Evolutionary conservation across 92 coral and sea anemone species (phyloP).

Genomic region (Siderastrea siderea): DNA sequence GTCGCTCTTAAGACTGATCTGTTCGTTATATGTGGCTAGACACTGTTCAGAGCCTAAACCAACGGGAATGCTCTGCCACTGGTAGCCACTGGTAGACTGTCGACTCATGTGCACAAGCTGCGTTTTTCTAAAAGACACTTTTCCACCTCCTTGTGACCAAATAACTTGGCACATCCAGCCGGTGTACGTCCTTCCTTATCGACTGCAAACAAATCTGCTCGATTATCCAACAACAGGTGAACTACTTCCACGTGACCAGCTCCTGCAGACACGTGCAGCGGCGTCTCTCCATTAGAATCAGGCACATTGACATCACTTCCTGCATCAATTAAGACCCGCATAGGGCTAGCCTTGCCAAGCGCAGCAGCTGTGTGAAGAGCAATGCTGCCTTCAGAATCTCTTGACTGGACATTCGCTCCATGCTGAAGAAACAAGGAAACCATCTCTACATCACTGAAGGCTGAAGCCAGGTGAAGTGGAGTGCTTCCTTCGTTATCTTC

Average conservation of each 20-base stretch:
- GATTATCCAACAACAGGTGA: conserved; percentile 27
- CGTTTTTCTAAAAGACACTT: not conserved
- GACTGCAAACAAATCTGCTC: conserved; percentile 5
- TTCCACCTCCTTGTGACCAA: conserved; percentile 9
- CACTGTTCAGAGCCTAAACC: too few species aligned
- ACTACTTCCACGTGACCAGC: conserved; percentile 30
- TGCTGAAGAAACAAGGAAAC: conserved; percentile 8
- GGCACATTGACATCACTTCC: conserved; percentile 34
- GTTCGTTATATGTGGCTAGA: too few species aligned
- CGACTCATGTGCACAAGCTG: not conserved
- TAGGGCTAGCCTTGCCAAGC: conserved; percentile 7
- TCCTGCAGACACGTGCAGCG: conserved; percentile 43
- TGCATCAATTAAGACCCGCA: conserved; percentile 7
- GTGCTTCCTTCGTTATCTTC: conserved; percentile 47
- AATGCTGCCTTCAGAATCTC: conserved; percentile 34
- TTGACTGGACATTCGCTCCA: conserved; percentile 10
- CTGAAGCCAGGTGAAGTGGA: conserved; percentile 43
- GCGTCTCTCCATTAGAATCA: conserved; percentile 15
- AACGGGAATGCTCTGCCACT: too few species aligned
- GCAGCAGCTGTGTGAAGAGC: conserved; percentile 48
- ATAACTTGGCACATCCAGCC: conserved; percentile 12
- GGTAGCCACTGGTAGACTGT: too few species aligned
- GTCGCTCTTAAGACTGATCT: too few species aligned
- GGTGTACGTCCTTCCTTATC: conserved; percentile 31
- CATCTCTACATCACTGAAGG: conserved; percentile 17